Evolutionary conservation across 2,797 vertebrate genomes (phyloP).

Genomic region (Anniella stebbinsi): DNA sequence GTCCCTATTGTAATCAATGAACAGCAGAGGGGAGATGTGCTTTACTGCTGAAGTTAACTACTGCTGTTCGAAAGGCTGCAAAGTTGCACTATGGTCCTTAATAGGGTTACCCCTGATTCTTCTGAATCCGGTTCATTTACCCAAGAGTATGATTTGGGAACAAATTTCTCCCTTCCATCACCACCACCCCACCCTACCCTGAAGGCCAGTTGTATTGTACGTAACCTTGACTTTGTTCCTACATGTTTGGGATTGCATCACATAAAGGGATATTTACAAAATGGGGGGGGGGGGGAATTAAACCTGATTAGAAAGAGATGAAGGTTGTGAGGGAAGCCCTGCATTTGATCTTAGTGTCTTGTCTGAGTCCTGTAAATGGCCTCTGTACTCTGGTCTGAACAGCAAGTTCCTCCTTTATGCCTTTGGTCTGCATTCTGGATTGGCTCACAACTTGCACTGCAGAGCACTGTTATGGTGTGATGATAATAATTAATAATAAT

Average conservation of each 20-base stretch:
- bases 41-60: neutral
- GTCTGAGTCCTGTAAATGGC: neutral
- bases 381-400: neutral
- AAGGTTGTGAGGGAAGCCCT: neutral
- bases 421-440: neutral
- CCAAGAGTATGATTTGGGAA: constrained; percentile 11
- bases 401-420: neutral
- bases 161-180: constrained; percentile 13
- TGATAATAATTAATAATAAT: too few relatives aligned
- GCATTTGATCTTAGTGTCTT: neutral
- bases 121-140: constrained; percentile 17
- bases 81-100: neutral
- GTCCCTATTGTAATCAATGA: neutral
- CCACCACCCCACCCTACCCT: constrained; percentile 4
- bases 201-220: constrained; percentile 17
- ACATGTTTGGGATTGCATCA: constrained; percentile 21
- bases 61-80: neutral
- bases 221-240: constrained; percentile 14
- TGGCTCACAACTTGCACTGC: neutral
- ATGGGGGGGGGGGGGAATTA: neutral
- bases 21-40: neutral
- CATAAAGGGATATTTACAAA: constrained; percentile 12
- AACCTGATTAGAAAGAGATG: neutral
- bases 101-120: neutral
- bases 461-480: neutral